Evolutionary conservation across 2,797 vertebrate species (phyloP).

Genomic region (Danio jaintianensis): DNA sequence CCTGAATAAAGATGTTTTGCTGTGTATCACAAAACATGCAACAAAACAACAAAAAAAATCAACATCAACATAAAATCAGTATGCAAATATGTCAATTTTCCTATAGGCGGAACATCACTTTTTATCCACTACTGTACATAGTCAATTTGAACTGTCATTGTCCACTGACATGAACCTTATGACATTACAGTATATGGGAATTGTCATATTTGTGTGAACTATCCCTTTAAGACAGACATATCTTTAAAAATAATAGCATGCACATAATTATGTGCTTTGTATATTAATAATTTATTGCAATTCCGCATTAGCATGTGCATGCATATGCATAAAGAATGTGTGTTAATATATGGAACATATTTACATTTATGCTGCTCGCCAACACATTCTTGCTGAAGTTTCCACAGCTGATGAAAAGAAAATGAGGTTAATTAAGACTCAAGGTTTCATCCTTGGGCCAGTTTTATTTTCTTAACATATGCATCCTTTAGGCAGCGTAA

Average conservation of each 20-base stretch:
- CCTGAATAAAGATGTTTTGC: too few relatives aligned
- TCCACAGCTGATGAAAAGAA: not conserved
- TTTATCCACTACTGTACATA: not conserved
- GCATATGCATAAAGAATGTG: not conserved
- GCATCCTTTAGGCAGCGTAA: too few relatives aligned
- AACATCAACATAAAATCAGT: too few relatives aligned
- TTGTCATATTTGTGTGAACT: not conserved
- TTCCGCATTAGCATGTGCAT: not conserved
- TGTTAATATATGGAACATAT: not conserved
- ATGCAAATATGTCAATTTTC: too few relatives aligned
- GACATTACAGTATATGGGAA: not conserved
- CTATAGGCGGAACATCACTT: too few relatives aligned
- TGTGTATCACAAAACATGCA: too few relatives aligned
- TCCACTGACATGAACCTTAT: not conserved
- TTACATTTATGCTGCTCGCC: conserved; percentile 1
- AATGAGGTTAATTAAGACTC: too few relatives aligned
- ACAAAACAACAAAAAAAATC: too few relatives aligned
- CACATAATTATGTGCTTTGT: conserved; percentile 11
- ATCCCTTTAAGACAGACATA: not conserved
- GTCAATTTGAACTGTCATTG: not conserved
- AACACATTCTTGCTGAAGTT: not conserved
- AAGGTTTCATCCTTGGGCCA: too few relatives aligned
- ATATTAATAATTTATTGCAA: conserved; percentile 7
- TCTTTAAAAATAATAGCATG: not conserved
- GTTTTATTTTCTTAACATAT: too few relatives aligned